Evolutionary conservation across 2,888 invertebrate species (phyloP), one percentile per base, ranked within the genome.

Genomic region (Melinopterus prodromus): DNA sequence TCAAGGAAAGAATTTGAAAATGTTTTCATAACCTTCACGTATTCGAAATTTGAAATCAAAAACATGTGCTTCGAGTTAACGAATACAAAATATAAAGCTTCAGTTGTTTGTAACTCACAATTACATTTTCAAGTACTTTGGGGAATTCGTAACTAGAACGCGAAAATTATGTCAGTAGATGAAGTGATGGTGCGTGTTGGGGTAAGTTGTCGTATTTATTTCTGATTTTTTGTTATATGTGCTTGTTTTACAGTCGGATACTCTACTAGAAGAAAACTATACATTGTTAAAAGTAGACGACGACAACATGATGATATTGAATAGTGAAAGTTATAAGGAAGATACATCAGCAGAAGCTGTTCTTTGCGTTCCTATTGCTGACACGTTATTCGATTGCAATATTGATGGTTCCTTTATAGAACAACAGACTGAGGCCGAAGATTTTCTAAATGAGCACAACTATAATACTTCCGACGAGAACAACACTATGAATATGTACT

Each of bases 121-220:
- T 2, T 4, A 53, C 3, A 53, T 9, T 74, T 26, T 74, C 26
- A 74, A 35, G 15, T 35, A 36, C 37, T 74, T 74, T 35, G 37
- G n/a, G 37, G 74, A 12, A 14, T 74, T n/a, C 6, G 36, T 74
- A 36, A 35, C 15, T 74, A 37, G 37, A 26, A 36, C 37, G 74
- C 37, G 74, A 74, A 77, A 79, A 77, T 76, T 38, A 80, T 80
- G 80, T 77, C 79, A 74, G 77, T 77, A 15, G 79, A 80, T 72
- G 80, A 79, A 79, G 80, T 80, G n/a, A 76, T 80, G 38, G 80
- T 80, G 70, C 79, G 79, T 53, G 77, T 75, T 77, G 79, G 79
- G 78, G 80, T 79, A 78, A 71, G 76, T 37, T 71, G n/a, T 71
- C 26, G 9, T 12, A 71, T 14, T 15, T 71, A 71, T 15, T 71